phyloP scores from a whole-genome alignment of 2,797 vertebrate species.

The Halcyon leucocephala region DNA sequence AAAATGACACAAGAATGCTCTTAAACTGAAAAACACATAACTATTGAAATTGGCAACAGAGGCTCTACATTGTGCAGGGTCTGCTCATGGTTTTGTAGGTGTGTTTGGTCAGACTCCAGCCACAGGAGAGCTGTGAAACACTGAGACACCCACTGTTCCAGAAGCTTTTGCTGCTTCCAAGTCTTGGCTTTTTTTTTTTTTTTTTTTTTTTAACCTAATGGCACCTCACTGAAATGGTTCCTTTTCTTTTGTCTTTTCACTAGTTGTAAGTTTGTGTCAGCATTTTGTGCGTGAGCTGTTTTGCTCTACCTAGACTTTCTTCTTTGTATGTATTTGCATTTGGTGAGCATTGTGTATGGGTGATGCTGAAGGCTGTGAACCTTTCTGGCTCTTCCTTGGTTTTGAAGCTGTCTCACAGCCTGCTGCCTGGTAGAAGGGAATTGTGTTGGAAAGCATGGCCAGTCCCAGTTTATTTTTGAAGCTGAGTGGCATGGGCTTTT shows the following conservation, averaged over 20 bases:
- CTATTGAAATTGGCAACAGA: background rate
- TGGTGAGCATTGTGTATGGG: background rate
- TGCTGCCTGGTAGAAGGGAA: background rate
- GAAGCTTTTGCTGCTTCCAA: conserved; percentile 8
- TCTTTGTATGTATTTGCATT: background rate
- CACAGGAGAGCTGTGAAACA: conserved; percentile 2
- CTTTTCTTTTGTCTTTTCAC: background rate
- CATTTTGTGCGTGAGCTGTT: background rate
- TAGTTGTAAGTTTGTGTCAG: background rate
- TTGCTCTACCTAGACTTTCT: background rate
- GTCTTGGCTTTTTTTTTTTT: background rate
- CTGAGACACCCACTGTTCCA: background rate
- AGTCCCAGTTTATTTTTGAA: background rate
- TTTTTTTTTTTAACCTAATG: background rate
- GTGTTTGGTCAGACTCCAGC: background rate
- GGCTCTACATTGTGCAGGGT: background rate
- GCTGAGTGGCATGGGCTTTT: rapidly evolving
- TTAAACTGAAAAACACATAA: conserved; percentile 12
- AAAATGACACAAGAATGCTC: conserved; percentile 44
- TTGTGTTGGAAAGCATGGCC: background rate
- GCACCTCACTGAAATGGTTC: background rate
- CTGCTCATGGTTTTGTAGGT: background rate
- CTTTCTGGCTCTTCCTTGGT: background rate
- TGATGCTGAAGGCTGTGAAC: background rate
- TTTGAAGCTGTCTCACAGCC: background rate